Evolutionary conservation across 2,888 invertebrate genomes (phyloP).

Genomic region (Fissipunctia ypsillon): DNA sequence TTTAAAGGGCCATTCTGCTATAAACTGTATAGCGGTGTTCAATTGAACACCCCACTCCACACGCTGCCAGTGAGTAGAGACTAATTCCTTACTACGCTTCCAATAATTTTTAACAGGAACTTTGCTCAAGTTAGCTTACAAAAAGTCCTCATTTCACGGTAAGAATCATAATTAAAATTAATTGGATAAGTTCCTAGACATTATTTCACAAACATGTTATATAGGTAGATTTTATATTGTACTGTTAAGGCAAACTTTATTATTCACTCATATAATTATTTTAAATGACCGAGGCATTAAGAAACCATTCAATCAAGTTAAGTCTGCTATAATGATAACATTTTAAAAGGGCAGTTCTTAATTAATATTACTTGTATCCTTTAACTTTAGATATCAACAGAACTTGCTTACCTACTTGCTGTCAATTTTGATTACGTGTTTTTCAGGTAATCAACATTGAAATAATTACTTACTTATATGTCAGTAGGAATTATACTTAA

Average conservation of each 20-base stretch:
- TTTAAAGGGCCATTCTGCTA: neutral
- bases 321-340: conserved; percentile 37
- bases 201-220: conserved; percentile 26
- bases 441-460: conserved; percentile 17
- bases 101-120: conserved; percentile 15
- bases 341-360: conserved; percentile 55
- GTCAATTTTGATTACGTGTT: conserved; percentile 17
- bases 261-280: conserved; percentile 54
- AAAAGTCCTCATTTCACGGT: conserved; percentile 16
- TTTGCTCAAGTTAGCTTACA: neutral
- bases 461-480: conserved; percentile 4
- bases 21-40: too few species aligned
- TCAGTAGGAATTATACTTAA: conserved; percentile 16
- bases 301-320: conserved; percentile 54
- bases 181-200: conserved; percentile 52
- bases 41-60: too few species aligned
- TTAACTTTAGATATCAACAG: conserved; percentile 13
- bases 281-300: conserved; percentile 55
- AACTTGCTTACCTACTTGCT: conserved; percentile 1
- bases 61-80: neutral
- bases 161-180: conserved; percentile 40
- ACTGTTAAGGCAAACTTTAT: conserved; percentile 41
- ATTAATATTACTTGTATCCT: conserved; percentile 37
- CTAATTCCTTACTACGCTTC: neutral
- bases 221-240: conserved; percentile 13